These are phyloP conservation scores for Eurystomus gularis DNA, from an alignment of 2,113 vertebrate genomes.

Conservation along the genomic window DNA sequence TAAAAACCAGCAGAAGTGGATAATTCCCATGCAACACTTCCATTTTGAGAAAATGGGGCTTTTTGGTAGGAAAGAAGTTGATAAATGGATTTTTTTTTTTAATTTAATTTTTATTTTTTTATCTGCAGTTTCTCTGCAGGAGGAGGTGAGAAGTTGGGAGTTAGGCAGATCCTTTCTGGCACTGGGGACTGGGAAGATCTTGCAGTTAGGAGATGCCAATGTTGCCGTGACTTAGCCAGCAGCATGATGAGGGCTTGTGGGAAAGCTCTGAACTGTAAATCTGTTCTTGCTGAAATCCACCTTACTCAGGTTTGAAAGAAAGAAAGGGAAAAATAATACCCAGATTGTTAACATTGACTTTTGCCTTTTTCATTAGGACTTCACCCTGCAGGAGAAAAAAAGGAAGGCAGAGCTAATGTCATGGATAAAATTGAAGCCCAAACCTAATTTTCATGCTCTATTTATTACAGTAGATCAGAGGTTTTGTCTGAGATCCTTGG, in stretches of 20 bases:
- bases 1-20: neutral
- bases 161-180: neutral
- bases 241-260: neutral
- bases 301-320: neutral
- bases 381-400: constrained; percentile 52
- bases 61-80: neutral
- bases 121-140: neutral
- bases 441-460: constrained; percentile 76
- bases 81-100: neutral
- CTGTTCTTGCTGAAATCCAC: neutral
- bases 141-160: neutral
- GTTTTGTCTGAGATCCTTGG: constrained; percentile 54
- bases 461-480: constrained; percentile 65
- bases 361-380: constrained; percentile 9
- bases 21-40: neutral
- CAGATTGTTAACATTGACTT: constrained; percentile 27
- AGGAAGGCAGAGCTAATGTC: constrained; percentile 61
- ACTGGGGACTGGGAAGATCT: neutral
- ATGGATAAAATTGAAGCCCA: constrained; percentile 64
- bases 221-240: neutral
- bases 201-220: neutral
- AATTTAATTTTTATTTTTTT: neutral
- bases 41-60: neutral
- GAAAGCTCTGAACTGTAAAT: neutral
- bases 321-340: neutral